Conservation (phyloP, 2,113 vertebrate species). For the Centropristis striata region DNA sequence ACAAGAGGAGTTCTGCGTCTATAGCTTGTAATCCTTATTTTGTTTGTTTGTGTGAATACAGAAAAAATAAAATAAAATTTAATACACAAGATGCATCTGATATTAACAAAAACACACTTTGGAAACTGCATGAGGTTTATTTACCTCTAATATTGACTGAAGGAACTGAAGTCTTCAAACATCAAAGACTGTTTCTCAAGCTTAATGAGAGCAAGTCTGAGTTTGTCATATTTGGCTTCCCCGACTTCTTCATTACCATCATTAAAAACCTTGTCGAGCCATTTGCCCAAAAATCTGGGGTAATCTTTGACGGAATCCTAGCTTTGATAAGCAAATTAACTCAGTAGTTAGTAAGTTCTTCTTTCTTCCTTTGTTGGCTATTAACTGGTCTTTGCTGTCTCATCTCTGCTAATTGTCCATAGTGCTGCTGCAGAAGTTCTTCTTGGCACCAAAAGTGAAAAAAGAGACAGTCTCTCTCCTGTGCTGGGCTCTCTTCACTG, state of each 20-base stretch:
- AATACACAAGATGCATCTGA: not conserved
- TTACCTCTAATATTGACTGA: slow-evolving; percentile 48
- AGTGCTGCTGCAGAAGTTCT: slow-evolving; percentile 13
- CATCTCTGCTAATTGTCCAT: slow-evolving; percentile 1
- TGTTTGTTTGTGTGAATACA: not conserved
- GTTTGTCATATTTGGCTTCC: slow-evolving; percentile 42
- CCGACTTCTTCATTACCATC: slow-evolving; percentile 19
- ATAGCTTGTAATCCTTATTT: not conserved
- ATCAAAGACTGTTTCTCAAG: slow-evolving; percentile 48
- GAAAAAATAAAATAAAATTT: not conserved
- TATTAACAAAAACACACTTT: not conserved
- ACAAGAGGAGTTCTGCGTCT: not conserved
- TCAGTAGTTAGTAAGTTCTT: not conserved
- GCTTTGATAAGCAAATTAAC: slow-evolving; percentile 21
- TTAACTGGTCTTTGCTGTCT: not conserved
- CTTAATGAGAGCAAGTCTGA: slow-evolving; percentile 52
- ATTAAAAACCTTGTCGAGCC: slow-evolving; percentile 17
- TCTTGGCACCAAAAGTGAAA: not conserved
- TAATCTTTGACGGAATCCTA: not conserved
- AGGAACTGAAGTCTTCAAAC: slow-evolving; percentile 19
- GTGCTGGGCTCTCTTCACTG: not conserved
- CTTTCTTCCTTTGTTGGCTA: not conserved
- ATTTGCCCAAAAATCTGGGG: slow-evolving; percentile 1
- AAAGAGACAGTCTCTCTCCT: not conserved
- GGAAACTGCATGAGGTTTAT: slow-evolving; percentile 18